Evolutionary conservation across 2,888 invertebrate genomes (phyloP).

Genomic region (Lumbricus terrestris): DNA sequence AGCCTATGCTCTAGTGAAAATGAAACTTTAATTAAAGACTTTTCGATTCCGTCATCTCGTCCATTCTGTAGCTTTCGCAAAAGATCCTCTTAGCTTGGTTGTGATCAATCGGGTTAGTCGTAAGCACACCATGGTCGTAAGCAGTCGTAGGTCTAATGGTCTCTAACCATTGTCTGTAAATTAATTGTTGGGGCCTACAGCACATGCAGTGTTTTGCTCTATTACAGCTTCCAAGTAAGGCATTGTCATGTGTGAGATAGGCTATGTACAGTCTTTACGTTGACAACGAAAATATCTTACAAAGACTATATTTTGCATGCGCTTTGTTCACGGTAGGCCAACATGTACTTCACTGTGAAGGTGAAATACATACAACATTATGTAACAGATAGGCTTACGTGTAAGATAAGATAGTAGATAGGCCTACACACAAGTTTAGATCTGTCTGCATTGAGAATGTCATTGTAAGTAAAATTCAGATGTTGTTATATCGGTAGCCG

Average conservation of each 20-base stretch:
- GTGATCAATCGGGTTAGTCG: neutral
- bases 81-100: neutral
- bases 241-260: neutral
- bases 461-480: neutral
- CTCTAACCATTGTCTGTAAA: neutral
- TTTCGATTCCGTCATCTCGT: neutral
- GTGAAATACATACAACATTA: too few species aligned
- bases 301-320: neutral
- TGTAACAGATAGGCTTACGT: too few species aligned
- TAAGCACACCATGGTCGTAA: too few species aligned
- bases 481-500: neutral
- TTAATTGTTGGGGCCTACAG: neutral
- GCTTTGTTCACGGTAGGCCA: neutral
- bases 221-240: too few species aligned
- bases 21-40: neutral
- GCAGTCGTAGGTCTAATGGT: too few species aligned
- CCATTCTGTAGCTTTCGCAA: neutral
- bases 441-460: neutral
- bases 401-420: too few species aligned
- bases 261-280: neutral
- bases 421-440: too few species aligned
- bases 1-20: neutral
- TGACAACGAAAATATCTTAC: too few species aligned
- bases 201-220: too few species aligned
- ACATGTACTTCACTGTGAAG: too few species aligned